Conservation (phyloP, 30 jellyfish, hydroid and myxozoan species). For the Aurelia aurita region DNA sequence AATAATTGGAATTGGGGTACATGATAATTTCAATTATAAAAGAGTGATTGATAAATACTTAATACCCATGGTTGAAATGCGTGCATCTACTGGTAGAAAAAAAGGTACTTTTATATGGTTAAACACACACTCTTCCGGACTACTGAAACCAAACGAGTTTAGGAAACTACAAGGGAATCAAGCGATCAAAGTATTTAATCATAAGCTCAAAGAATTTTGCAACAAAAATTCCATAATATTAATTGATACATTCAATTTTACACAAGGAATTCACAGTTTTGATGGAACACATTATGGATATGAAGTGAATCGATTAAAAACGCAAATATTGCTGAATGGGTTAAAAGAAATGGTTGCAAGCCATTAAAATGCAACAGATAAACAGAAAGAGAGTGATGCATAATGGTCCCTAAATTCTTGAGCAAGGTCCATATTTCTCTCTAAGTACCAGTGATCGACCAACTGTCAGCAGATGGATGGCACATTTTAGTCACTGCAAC, state of each 20-base stretch:
- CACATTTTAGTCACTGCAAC: too few species aligned
- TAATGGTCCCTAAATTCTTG: neutral
- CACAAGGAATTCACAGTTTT: constrained; percentile 92
- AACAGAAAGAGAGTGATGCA: neutral
- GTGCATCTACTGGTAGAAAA: neutral
- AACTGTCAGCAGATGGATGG: too few species aligned
- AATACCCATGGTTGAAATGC: constrained; percentile 55
- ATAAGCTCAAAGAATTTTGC: constrained; percentile 59
- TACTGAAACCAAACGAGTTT: constrained; percentile 81
- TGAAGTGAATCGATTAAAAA: constrained; percentile 76
- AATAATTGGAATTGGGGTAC: constrained; percentile 90
- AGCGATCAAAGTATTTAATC: constrained; percentile 58
- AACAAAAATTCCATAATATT: constrained; percentile 30
- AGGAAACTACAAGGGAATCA: constrained; percentile 79
- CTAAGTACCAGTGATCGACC: too few species aligned
- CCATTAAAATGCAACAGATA: neutral
- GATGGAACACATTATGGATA: constrained; percentile 98
- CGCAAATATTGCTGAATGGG: constrained; percentile 74
- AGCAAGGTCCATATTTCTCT: too few species aligned
- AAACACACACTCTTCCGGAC: constrained; percentile 91
- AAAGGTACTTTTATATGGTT: constrained; percentile 81
- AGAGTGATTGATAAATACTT: constrained; percentile 70
- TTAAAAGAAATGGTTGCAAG: constrained; percentile 10
- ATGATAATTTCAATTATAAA: constrained; percentile 80
- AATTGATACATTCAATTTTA: constrained; percentile 84